Conservation (phyloP, 2,113 vertebrate genomes). For the Carassius gibelio region DNA sequence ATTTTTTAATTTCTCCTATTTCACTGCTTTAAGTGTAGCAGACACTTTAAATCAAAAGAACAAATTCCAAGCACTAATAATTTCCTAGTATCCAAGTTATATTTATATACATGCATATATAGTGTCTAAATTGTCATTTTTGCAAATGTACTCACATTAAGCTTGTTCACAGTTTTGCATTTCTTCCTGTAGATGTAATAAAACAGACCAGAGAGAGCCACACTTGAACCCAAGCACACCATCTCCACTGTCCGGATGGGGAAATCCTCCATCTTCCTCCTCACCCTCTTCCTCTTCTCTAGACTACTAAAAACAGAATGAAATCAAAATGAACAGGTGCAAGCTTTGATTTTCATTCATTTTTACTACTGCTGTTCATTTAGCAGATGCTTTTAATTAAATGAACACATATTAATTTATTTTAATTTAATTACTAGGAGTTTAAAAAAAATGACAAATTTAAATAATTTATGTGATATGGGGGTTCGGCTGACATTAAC, state of each 20-base stretch:
- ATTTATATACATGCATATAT: background rate
- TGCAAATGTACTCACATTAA: constrained; percentile 73
- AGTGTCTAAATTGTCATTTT: background rate
- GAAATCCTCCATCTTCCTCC: constrained; percentile 71
- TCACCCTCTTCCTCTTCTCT: background rate
- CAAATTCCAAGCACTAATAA: background rate
- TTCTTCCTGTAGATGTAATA: constrained; percentile 82
- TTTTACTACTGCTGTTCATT: too few species aligned
- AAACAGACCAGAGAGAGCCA: constrained; percentile 80
- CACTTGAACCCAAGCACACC: constrained; percentile 79
- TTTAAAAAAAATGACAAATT: too few species aligned
- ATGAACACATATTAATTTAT: too few species aligned
- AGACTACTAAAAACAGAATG: constrained; percentile 20
- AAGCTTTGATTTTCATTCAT: too few species aligned
- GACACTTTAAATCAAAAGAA: background rate
- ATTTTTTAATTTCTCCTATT: background rate
- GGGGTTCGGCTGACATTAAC: too few species aligned
- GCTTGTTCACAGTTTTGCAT: constrained; percentile 67
- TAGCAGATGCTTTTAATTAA: too few species aligned
- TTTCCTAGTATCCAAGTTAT: background rate
- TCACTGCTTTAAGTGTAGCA: background rate
- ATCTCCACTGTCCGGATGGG: constrained; percentile 68
- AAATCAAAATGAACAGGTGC: constrained; percentile 23
- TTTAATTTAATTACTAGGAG: too few species aligned
- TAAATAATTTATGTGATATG: too few species aligned